Evolutionary conservation across 2,113 vertebrate species (phyloP).

Genomic region (Antennarius striatus): DNA sequence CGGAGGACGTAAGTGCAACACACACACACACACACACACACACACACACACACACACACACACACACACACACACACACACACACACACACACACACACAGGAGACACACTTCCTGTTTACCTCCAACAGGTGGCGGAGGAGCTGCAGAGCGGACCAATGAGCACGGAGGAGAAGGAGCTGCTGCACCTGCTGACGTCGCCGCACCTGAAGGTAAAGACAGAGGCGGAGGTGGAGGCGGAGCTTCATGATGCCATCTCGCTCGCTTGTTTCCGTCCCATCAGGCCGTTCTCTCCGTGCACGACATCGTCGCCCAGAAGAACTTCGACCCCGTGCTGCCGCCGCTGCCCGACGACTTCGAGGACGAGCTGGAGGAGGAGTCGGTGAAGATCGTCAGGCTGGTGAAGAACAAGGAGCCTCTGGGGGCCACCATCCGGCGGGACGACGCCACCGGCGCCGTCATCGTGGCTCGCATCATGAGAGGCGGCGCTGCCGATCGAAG

Average conservation of each 20-base stretch:
- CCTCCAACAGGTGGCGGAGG: conserved; percentile 88
- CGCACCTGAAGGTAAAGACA: conserved; percentile 88
- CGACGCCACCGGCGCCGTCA: conserved; percentile 87
- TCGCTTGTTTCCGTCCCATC: conserved; percentile 14
- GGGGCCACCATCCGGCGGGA: conserved; percentile 94
- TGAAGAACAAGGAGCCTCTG: conserved; percentile 97
- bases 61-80: conserved; percentile 32
- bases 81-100: conserved; percentile 20
- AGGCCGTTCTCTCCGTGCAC: conserved; percentile 93
- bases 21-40: conserved; percentile 32
- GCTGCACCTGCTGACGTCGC: conserved; percentile 88
- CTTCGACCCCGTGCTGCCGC: conserved; percentile 93
- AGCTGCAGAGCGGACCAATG: conserved; percentile 89
- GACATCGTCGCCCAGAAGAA: conserved; percentile 97
- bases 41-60: conserved; percentile 25
- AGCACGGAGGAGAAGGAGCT: conserved; percentile 90
- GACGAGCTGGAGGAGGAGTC: conserved; percentile 96
- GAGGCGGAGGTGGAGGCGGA: background rate
- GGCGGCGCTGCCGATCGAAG: conserved; percentile 94
- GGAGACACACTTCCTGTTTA: conserved; percentile 41
- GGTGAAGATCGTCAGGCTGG: conserved; percentile 94
- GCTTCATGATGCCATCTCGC: background rate
- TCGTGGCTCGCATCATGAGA: conserved; percentile 95
- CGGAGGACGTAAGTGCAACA: conserved; percentile 88
- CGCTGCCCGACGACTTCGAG: conserved; percentile 89